Base-by-base conservation (phyloP, 2,888 invertebrate species). In the Magallana nippona region DNA sequence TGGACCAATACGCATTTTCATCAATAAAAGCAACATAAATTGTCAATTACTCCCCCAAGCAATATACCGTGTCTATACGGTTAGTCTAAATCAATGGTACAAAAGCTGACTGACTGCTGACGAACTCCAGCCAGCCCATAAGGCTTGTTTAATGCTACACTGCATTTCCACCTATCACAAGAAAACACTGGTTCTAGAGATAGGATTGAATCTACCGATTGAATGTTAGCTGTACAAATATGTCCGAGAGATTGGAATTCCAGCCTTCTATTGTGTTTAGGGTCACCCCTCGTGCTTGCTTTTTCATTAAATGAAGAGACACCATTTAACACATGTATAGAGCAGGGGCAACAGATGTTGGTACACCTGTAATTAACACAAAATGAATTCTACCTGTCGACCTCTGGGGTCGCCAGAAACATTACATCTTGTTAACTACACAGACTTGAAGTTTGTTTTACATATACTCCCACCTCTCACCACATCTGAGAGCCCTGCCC, bases 391-490 rank as follows among this genome's bases (percentile, higher is more conserved):
- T 71, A 71, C 71, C 71, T 71, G 71, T 71, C 22, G 32, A 22
- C 71, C 71, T 27, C 27, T 15, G 13, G 32, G 71, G 71, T 71
- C 71, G 32, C 27, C 71, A 71, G 22, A 27, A 22, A 71, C 71
- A 71, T 71, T 71, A 71, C 71, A 71, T 71, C 71, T 71, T 27
- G 71, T 71, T 71, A 71, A 71, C 71, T 27, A 71, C 71, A 71
- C 22, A 27, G 71, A 32, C 22, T 71, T 71, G 10, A 71, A 27
- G 19, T 22, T 11, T 71, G 71, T 11, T 71, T 71, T 71, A 71
- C 71, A 71, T 15, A 71, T 15, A 71, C 71, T 71, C 71, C 71
- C 71, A 71, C 71, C 15, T 27, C 13, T 71, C 15, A 27, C 27
- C 15, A 71, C 13, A 71, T 44, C 27, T 11, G n/a, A 8, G n/a